A percentile compares a stretch with the other conserved stretches of the same genome.
Evolutionary conservation across 2,797 vertebrate species (phyloP).

Genomic region (Myotis findleyi): DNA sequence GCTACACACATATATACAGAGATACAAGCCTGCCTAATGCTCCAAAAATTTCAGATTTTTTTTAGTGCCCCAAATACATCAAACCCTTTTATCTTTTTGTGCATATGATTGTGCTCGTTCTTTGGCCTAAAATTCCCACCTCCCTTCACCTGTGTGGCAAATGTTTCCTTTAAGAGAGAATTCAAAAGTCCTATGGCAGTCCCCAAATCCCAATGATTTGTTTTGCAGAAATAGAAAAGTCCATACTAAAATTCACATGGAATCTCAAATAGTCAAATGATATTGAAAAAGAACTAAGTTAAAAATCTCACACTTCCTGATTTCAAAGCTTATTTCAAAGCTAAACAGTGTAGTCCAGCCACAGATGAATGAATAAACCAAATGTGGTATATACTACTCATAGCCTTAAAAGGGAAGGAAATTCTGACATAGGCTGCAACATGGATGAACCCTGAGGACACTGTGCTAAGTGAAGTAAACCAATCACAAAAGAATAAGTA

Average conservation of each 20-base stretch:
- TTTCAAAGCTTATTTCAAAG: slow-evolving; percentile 51
- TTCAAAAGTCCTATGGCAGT: background rate
- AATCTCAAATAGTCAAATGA: background rate
- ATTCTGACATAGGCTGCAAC: background rate
- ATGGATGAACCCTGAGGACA: background rate
- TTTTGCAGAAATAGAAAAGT: slow-evolving; percentile 52
- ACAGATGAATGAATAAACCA: background rate
- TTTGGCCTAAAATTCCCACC: background rate
- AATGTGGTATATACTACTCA: background rate
- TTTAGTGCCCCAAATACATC: background rate
- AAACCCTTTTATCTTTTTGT: background rate
- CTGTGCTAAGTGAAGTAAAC: background rate
- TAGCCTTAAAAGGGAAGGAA: background rate
- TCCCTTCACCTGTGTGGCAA: background rate
- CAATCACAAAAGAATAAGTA: background rate
- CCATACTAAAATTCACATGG: background rate
- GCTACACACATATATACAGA: background rate
- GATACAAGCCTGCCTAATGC: background rate
- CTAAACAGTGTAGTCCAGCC: background rate
- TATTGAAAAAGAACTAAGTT: slow-evolving; percentile 16
- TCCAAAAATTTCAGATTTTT: background rate
- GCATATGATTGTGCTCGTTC: background rate
- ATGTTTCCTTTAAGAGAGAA: slow-evolving; percentile 22
- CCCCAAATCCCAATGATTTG: background rate
- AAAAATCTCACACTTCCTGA: slow-evolving; percentile 17